Base-by-base conservation (phyloP, 1,140 invertebrate genomes). In the Drosophila pseudoananassae region DNA sequence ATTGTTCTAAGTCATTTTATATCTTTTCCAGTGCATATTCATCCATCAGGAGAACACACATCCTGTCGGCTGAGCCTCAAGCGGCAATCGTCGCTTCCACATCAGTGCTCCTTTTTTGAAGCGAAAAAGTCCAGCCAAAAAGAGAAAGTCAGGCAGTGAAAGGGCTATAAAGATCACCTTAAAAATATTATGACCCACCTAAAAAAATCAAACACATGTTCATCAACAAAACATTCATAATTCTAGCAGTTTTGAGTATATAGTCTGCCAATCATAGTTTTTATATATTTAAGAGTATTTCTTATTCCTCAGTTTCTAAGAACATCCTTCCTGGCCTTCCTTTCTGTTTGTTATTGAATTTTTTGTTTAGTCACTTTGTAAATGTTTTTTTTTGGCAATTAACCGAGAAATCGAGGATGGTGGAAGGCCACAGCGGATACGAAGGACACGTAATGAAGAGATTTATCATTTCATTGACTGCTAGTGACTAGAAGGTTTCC, bases 61-160 rank as follows among this genome's bases (percentile, higher is more conserved):
- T 77, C 65, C 74, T 81, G 55, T 76, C 59, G 66, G 29, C 36
- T 45, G 40, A 66, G 65, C 52, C 60, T 65, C 49, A 46, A 40
- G 38, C 71, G 76, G 78, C 83, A 88, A 88, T 88, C 83, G 78
- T 75, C 71, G 83, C 83, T 87, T 87, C 83, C 83, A 76, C 83
- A 87, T 87, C 83, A 88, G 69, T 87, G 83, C 83, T 74, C 68
- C 71, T 83, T 78, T 87, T 88, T 72, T 56, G 53, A 64, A 46
- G 25, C 31, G 23, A 64, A 49, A 10, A 52, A 54, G 60, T 51
- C 17, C 17, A 57, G 43, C 57, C 53, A 27, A 63, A 53, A 63
- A 23, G 51, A 61, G 57, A 45, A 27, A 43, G 33, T 45, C 45
- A 36, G n/a, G 7, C 15, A 33, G 17, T 7, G 17, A 9, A 47